A percentile compares a stretch with the other conserved stretches of the same genome.
Conservation (phyloP, 2,797 vertebrate genomes). For the Coccyzus lansbergi region DNA sequence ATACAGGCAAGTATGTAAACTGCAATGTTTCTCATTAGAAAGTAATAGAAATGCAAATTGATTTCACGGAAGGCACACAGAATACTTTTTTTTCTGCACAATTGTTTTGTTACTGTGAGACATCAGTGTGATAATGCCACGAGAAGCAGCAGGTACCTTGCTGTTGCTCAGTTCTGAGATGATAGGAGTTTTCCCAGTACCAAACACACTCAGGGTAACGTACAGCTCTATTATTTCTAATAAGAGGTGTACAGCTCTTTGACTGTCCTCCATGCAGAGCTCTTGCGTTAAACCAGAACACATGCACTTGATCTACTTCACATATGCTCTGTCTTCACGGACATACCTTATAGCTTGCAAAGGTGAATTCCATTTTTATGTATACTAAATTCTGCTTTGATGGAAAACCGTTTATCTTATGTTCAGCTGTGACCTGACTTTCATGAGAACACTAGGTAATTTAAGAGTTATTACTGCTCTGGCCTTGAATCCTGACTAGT, state of each 20-base stretch:
- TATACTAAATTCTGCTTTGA: background rate
- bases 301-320: background rate
- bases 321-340: background rate
- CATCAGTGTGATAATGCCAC: background rate
- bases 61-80: slow-evolving; percentile 42
- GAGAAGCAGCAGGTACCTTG: background rate
- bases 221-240: background rate
- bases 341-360: background rate
- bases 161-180: background rate
- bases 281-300: background rate
- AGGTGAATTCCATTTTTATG: background rate
- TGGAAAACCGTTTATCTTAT: background rate
- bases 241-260: background rate
- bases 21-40: slow-evolving; percentile 30
- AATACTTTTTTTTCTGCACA: background rate
- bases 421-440: background rate
- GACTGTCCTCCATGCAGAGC: background rate
- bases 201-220: background rate
- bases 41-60: slow-evolving; percentile 33
- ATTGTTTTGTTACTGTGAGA: slow-evolving; percentile 10
- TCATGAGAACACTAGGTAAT: background rate
- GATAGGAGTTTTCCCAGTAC: background rate
- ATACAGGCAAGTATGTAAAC: slow-evolving; percentile 19
- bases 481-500: background rate
- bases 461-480: background rate